Conservation (phyloP, 2,888 invertebrate species). For the Glomeris marginata region DNA sequence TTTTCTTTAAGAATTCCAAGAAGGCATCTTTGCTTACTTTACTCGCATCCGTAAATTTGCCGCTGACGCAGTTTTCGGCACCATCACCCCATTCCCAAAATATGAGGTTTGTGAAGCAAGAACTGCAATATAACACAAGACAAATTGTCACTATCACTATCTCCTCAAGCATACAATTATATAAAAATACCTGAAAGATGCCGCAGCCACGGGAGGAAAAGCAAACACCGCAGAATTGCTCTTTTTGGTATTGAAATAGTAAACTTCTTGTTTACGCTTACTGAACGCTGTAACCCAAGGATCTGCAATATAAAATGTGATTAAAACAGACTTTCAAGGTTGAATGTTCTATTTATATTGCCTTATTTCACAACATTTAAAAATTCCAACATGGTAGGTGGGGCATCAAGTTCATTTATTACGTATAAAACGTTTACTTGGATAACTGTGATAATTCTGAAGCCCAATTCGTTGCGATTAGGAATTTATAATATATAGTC, state of each 20-base stretch:
- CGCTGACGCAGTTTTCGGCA: slow-evolving; percentile 20
- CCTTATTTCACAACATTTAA: too few relatives aligned
- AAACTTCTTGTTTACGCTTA: slow-evolving; percentile 27
- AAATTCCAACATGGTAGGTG: too few relatives aligned
- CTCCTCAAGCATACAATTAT: not conserved
- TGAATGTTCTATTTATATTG: too few relatives aligned
- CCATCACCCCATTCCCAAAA: slow-evolving; percentile 33
- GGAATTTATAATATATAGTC: too few relatives aligned
- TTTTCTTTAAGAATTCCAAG: too few relatives aligned
- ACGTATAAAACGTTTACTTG: too few relatives aligned
- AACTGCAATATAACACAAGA: slow-evolving; percentile 25
- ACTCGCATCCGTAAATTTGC: not conserved
- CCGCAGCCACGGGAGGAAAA: slow-evolving; percentile 27
- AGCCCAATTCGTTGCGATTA: too few relatives aligned
- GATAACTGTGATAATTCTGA: too few relatives aligned
- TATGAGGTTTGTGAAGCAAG: slow-evolving; percentile 26
- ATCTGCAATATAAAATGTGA: slow-evolving; percentile 24
- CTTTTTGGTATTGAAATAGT: slow-evolving; percentile 31
- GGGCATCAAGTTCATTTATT: too few relatives aligned
- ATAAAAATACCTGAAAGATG: slow-evolving; percentile 26
- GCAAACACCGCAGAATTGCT: slow-evolving; percentile 28
- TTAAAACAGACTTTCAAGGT: slow-evolving; percentile 3
- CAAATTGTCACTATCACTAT: not conserved
- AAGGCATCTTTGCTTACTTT: slow-evolving; percentile 1
- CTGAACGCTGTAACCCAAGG: slow-evolving; percentile 35